Evolutionary conservation across 2,797 vertebrate genomes (phyloP).

Genomic region (Acanthurus lineatus): DNA sequence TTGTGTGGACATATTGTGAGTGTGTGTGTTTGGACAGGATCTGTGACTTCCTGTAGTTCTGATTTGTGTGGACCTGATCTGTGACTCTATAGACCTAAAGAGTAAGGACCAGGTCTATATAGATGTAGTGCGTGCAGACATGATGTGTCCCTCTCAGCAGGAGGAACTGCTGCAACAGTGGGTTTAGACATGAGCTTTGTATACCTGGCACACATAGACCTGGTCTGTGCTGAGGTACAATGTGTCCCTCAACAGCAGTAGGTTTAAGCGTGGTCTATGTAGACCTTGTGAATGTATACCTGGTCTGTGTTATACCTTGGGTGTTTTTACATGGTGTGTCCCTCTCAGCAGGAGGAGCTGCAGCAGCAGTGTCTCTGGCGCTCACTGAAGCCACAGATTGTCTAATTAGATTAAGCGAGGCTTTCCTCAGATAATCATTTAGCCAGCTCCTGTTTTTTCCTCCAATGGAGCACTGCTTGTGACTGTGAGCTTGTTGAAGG

Average conservation of each 20-base stretch:
- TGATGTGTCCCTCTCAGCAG: background rate
- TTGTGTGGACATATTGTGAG: too few relatives aligned
- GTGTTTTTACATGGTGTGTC: conserved; percentile 5
- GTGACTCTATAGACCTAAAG: background rate
- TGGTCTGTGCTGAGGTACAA: background rate
- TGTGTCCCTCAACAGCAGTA: conserved; percentile 59
- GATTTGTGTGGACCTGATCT: background rate
- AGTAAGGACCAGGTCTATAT: background rate
- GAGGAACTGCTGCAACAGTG: background rate
- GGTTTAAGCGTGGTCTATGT: background rate
- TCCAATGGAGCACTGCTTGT: conserved; percentile 76
- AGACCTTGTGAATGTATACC: background rate
- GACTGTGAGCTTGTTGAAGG: conserved; percentile 83
- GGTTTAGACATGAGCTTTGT: background rate
- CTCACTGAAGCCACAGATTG: conserved; percentile 84
- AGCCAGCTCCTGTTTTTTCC: conserved; percentile 85
- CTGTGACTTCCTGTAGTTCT: background rate
- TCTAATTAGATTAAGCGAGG: conserved; percentile 94
- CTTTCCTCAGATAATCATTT: conserved; percentile 94
- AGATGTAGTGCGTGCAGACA: background rate
- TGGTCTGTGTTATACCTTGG: background rate
- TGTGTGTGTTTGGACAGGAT: background rate
- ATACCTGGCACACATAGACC: conserved; percentile 6
- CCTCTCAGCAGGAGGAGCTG: conserved; percentile 65
- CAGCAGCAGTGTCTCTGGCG: conserved; percentile 63